Percentiles rank a stretch among this genome's conserved stretches.
These are phyloP conservation scores for Suillia variegata DNA, from an alignment of 2,888 invertebrate genomes.

Conservation along the genomic window DNA sequence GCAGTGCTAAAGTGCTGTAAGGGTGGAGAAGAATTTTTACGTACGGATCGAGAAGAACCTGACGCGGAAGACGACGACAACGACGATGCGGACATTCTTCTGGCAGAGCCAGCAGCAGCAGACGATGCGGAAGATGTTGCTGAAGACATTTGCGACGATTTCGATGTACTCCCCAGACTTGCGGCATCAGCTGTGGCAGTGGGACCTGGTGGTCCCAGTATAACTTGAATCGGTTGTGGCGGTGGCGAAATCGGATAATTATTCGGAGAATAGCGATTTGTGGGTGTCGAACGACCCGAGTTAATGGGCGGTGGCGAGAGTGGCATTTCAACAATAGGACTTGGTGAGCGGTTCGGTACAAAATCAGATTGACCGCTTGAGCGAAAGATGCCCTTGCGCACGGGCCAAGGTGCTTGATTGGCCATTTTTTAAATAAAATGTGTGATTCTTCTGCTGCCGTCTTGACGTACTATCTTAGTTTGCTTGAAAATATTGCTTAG, in stretches of 20 bases:
- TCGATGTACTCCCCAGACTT: too few relatives aligned
- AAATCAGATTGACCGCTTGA: slow-evolving; percentile 62
- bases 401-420: slow-evolving; percentile 76
- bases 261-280: slow-evolving; percentile 37
- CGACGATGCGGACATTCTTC: slow-evolving; percentile 5
- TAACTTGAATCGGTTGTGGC: slow-evolving; percentile 50
- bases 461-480: too few relatives aligned
- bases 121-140: slow-evolving; percentile 21
- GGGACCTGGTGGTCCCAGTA: slow-evolving; percentile 34
- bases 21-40: slow-evolving; percentile 53
- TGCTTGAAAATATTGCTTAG: too few relatives aligned
- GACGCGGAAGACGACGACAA: slow-evolving; percentile 35
- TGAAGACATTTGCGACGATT: slow-evolving; percentile 16
- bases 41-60: slow-evolving; percentile 50
- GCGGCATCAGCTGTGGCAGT: slow-evolving; percentile 8
- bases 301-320: slow-evolving; percentile 50
- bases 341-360: slow-evolving; percentile 57
- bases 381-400: slow-evolving; percentile 67
- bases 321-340: slow-evolving; percentile 62
- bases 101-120: not conserved
- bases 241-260: slow-evolving; percentile 50
- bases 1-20: slow-evolving; percentile 41
- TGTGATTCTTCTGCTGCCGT: not conserved
- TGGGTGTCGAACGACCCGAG: slow-evolving; percentile 30
- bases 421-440: slow-evolving; percentile 59